Evolutionary conservation across 1,140 invertebrate genomes (phyloP), one percentile per base, ranked within the genome.

Genomic region (Lepidurus apus): DNA sequence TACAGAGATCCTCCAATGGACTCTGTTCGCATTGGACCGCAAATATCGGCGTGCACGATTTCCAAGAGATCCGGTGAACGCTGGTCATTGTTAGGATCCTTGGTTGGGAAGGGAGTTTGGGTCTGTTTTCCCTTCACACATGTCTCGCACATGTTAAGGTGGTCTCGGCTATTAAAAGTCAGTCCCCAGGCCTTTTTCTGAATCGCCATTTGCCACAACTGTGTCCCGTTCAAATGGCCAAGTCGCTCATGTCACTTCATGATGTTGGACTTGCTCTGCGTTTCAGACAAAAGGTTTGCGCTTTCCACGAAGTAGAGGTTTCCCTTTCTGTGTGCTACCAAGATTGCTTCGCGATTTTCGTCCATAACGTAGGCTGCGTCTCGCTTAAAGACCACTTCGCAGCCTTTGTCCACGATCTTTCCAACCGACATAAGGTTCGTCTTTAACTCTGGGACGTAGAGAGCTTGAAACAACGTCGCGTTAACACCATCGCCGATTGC

Each of bases 11-110:
- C 42, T 76, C 75, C 75, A n/a, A 76, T 44, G 21, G 75, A 76
- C 17, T n/a, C 24, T 24, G 43, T 45, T 43, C 43, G 24, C 75
- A 76, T 76, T 43, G 75, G 75, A 45, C 75, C 75, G 24, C 75
- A 76, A n/a, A 76, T 42, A 76, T 76, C 42, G 9, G 75, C 43
- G 43, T 76, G 75, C 43, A 76, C 47, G n/a, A 43, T 76, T 76
- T 44, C 42, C 45, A 47, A 47, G 1, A 47, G 45, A 17, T 47
- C 45, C 45, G 2, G 45, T 47, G 45, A 47, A 47, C 45, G 45
- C 45, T 47, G 45, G 45, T 47, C 1, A 17, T 47, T 47, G 45
- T 47, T 47, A 47, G 45, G 45, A 17, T 47, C 45, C 45, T 47
- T 47, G 45, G 45, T 2, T 1, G 45, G 45, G 45, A 47, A 47